Evolutionary conservation across 2,113 vertebrate species (phyloP), one percentile per base, ranked within the genome.

Genomic region (Arizona elegans): DNA sequence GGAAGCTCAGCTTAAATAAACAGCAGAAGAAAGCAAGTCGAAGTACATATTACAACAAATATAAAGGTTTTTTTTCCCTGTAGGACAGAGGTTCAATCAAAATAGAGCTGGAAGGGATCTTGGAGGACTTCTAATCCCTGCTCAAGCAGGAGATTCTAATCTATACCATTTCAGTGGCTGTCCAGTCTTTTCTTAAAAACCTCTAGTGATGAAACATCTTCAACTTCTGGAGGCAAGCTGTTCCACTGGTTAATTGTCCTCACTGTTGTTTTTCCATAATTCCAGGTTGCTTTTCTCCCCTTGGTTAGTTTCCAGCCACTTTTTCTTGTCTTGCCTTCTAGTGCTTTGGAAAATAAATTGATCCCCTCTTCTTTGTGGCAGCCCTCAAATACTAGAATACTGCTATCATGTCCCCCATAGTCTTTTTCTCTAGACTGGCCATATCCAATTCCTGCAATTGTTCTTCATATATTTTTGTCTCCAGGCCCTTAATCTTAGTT

Each of bases 1-100:
- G 81, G 94, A 95, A 50, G 62, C 90, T 96, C 96, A 50, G 13
- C 95, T 96, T 65, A 47, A 92, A 65, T 95, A 94, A 97, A 89
- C 52, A 96, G 94, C 94, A 94, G 93, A 90, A 90, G 92, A 81
- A 95, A 95, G 19, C 65, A 92, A 53, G 53, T n/a, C 47, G 54
- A 65, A 86, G 85, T 47, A 86, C n/a, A 70, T 52, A 59, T 24
- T 87, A 43, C 2, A 70, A 65, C n/a, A 62, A 17, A 54, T 88
- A 55, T 88, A 7, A 87, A 15, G 75, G 19, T 38, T 81, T 81
- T 81, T 81, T 81, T 33, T 9, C 17, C 2, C 0, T 81, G 8
- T 21, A 21, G 17, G 17, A 43, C 75, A 81, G 17, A 75, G 70
- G 38, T 70, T 70, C 29, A 70, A 70, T 70, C 13, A 70, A 12